A percentile compares a stretch with the other conserved stretches of the same genome.
Evolutionary conservation across 2,113 vertebrate genomes (phyloP).

Genomic region (Erythrocercus mccallii): DNA sequence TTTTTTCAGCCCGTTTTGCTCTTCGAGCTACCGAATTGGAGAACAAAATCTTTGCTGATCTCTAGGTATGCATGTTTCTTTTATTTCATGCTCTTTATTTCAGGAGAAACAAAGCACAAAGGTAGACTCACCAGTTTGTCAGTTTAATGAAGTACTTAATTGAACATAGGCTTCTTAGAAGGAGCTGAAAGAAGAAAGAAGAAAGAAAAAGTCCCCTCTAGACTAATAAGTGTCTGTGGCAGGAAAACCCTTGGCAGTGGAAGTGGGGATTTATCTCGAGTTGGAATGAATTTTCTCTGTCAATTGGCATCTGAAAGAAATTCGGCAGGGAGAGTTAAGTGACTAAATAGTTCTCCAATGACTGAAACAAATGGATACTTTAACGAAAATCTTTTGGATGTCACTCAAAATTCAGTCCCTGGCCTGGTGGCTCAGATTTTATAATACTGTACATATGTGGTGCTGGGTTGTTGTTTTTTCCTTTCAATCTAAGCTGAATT

Average conservation of each 20-base stretch:
- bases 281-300: constrained; percentile 60
- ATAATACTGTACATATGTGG: neutral
- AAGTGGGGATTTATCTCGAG: constrained; percentile 48
- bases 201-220: constrained; percentile 34
- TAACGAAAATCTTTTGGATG: constrained; percentile 62
- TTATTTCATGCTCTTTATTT: neutral
- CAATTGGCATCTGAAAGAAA: constrained; percentile 55
- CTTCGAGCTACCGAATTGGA: neutral
- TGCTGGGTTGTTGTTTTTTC: neutral
- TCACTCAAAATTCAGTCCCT: constrained; percentile 52
- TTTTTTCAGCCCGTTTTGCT: neutral
- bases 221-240: constrained; percentile 55
- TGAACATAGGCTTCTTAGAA: constrained; percentile 42
- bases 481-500: neutral
- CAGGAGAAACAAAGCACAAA: constrained; percentile 38
- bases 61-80: neutral
- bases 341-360: constrained; percentile 65
- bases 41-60: neutral
- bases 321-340: constrained; percentile 43
- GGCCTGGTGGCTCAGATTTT: constrained; percentile 31
- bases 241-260: constrained; percentile 56
- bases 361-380: constrained; percentile 64
- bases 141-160: constrained; percentile 59
- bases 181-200: constrained; percentile 50
- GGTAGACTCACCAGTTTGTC: constrained; percentile 20